Evolutionary conservation across 2,888 invertebrate genomes (phyloP), one percentile per base, ranked within the genome.

Genomic region (Oscheius onirici): DNA sequence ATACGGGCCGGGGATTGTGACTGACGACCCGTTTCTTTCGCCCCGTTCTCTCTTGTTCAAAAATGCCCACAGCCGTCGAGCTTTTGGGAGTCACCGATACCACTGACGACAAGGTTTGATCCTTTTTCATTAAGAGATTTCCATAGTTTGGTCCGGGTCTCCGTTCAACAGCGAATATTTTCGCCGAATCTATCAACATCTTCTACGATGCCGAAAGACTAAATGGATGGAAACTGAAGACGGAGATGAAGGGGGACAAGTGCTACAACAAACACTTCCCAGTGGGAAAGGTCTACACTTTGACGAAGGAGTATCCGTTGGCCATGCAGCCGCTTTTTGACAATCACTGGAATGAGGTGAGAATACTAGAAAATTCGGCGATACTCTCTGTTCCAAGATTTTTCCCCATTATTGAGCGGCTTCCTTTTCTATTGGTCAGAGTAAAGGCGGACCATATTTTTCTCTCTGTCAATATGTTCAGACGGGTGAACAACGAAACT

Each of bases 181-280:
- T 71, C 46, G 66, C 46, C 2, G 71, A 71, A 55, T 55, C 71
- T 26, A 20, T 71, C 34, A 65, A 65, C n/a, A 55, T 71, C 15
- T 71, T 65, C 26, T 40, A 71, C 28, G 71, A 71, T 17, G 58
- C 66, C 1, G 52, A 41, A 15, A 63, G 49, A 15, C 28, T 54
- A 24, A 20, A 69, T n/a, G 73, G 51, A 15, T 73, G 73, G 73
- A 73, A 73, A 52, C 34, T 67, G 20, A 73, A 73, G 34, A 57
- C 46, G 10, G 73, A 73, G 44, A 61, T 51, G 17, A 73, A 73
- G 43, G 73, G 69, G 28, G 69, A 73, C 49, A 69, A 67, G 24
- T 69, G 69, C 60, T 73, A 73, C 46, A 73, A 73, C 55, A 69
- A 69, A 40, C 73, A 67, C 41, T 65, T 69, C 49, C 60, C 73